phyloP scores from a whole-genome alignment of 2,797 vertebrate genomes.

The Psittacula derbiana region DNA sequence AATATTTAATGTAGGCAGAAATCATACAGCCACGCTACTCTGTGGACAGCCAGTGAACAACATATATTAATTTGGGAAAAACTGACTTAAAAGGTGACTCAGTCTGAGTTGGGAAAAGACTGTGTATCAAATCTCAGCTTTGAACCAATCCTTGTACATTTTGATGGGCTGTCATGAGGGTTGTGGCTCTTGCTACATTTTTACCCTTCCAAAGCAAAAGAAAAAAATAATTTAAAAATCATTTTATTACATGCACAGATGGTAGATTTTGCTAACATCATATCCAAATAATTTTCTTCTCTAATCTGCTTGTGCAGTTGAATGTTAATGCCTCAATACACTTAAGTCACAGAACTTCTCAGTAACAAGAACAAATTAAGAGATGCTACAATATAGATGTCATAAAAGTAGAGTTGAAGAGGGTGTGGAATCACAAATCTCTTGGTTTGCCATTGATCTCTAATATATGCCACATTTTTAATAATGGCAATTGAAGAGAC shows the following conservation, averaged over 20 bases:
- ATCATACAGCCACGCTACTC: background rate
- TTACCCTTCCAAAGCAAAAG: background rate
- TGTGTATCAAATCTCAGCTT: background rate
- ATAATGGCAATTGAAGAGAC: background rate
- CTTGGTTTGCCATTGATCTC: background rate
- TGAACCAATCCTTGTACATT: background rate
- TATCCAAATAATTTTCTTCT: slow-evolving; percentile 13
- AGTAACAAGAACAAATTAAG: background rate
- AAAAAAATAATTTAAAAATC: background rate
- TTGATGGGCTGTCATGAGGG: background rate
- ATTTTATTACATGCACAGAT: slow-evolving; percentile 41
- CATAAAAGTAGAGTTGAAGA: background rate
- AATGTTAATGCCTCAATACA: background rate
- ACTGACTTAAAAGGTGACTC: background rate
- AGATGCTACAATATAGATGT: background rate
- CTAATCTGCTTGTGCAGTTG: background rate
- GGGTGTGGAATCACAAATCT: background rate
- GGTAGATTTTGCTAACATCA: slow-evolving; percentile 13
- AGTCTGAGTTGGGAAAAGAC: background rate
- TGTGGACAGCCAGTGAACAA: background rate
- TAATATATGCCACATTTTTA: background rate
- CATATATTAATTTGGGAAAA: background rate
- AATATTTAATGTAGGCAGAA: background rate
- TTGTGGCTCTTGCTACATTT: background rate
- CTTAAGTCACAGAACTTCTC: background rate